A percentile compares a stretch with the other conserved stretches of the same genome.
These are phyloP conservation scores for Hyposmocoma kahamanoa DNA, from an alignment of 1,140 invertebrate species.

Conservation along the genomic window DNA sequence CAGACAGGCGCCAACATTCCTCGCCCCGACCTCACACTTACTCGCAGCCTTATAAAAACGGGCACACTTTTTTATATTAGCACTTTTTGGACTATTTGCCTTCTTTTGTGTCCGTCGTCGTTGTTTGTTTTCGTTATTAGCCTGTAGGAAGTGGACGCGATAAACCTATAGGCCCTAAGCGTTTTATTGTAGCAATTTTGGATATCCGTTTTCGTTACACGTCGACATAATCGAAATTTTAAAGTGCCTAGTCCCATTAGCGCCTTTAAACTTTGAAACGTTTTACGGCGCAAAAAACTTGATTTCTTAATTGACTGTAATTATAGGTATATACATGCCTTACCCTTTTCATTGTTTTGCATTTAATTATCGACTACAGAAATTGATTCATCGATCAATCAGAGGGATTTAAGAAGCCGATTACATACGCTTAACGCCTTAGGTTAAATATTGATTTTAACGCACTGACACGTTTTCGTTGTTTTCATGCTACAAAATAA, in stretches of 20 bases:
- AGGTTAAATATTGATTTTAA: no score
- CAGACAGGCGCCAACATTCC: constrained; percentile 73
- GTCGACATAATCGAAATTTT: constrained; percentile 19
- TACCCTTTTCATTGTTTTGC: no score
- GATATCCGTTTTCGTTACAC: constrained; percentile 57
- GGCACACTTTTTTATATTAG: constrained; percentile 68
- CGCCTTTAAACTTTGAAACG: constrained; percentile 24
- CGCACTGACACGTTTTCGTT: no score
- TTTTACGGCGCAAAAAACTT: neutral
- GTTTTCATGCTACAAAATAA: no score
- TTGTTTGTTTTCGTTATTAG: constrained; percentile 73
- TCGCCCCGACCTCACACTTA: constrained; percentile 70
- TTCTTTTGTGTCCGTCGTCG: constrained; percentile 58
- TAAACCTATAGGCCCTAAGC: constrained; percentile 68
- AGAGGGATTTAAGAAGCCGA: no score
- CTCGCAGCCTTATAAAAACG: constrained; percentile 65
- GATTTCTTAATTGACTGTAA: neutral
- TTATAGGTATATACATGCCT: no score
- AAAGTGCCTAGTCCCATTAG: constrained; percentile 34
- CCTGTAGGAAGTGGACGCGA: constrained; percentile 67
- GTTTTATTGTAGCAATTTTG: constrained; percentile 70
- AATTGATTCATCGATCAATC: no score
- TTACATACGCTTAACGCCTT: no score
- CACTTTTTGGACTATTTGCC: constrained; percentile 65
- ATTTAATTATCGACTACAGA: no score